Base-by-base conservation (phyloP, 2,113 vertebrate species). In the Carassius auratus region DNA sequence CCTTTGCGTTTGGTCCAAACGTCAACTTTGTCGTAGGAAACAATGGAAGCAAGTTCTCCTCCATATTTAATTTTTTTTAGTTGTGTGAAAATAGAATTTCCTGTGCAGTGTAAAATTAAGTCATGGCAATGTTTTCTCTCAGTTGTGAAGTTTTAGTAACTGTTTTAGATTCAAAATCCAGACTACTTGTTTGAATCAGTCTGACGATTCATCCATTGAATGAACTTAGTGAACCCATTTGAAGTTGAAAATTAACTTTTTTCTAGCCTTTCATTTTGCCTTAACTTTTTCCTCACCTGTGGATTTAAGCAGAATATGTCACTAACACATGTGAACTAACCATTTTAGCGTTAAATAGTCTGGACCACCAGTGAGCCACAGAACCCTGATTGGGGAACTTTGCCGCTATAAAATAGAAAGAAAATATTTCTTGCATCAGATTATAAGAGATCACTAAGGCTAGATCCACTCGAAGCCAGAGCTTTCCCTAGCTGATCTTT, bases 11-110 rank as follows among this genome's bases (percentile, higher is more conserved):
- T 90, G 97, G 98, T 61, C 90, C 97, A 64, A 99, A 99, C 90
- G 95, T 99, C 90, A 99, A 99, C 93, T 99, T 99, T 85, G 92
- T 99, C 9, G 93, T 98, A 76, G 98, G 98, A 90, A 98, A 96
- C 90, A 99, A 99, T 92, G 98, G 98, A 95, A 99, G 98, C 99
- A 94, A 96, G 98, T 75, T 55, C 8, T 48, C 76, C 5, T 19
- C 26, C 12, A 42, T 75, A 3, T 30, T 30, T 69, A 23, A 0
- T 3, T 30, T 30, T 61, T 69, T 74, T 3, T 2, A 42, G 10
- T n/a, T 19, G 4, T 4, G 17, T 68, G 30, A 33, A 30, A 17
- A 68, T 68, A 33, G 64, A 17, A 17, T 68, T 30, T 36, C 8
- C 26, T 68, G 26, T 33, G 6, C 6, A 1, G 26, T 64, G 59